Evolutionary conservation across 2,888 invertebrate genomes (phyloP).

Genomic region (Leptinotarsa juncta): DNA sequence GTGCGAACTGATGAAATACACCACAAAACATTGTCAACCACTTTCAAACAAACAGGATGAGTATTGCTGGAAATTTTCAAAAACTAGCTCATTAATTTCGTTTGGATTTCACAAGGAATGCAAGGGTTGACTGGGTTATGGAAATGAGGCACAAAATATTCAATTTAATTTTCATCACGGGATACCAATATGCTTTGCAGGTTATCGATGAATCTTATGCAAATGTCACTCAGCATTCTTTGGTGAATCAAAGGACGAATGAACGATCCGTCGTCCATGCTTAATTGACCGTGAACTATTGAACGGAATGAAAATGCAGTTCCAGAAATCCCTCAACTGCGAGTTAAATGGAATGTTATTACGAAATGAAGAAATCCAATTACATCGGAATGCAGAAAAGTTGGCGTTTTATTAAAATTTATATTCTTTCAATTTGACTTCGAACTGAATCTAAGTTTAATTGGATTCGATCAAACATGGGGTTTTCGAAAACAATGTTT

Average conservation of each 20-base stretch:
- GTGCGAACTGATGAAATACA: too few species aligned
- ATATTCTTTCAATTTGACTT: background rate
- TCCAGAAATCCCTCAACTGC: background rate
- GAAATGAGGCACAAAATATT: too few species aligned
- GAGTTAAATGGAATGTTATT: background rate
- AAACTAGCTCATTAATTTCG: too few species aligned
- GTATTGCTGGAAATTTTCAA: too few species aligned
- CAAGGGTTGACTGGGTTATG: too few species aligned
- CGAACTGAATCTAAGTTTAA: background rate
- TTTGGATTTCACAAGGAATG: too few species aligned
- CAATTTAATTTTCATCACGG: too few species aligned
- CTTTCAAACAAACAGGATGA: too few species aligned
- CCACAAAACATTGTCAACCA: too few species aligned
- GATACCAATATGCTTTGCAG: too few species aligned
- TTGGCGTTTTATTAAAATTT: background rate
- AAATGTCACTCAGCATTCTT: background rate
- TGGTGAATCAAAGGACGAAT: background rate
- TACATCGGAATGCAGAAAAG: background rate
- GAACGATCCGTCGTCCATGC: background rate
- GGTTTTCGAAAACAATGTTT: background rate
- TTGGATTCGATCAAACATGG: constrained; percentile 9
- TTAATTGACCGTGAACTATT: background rate
- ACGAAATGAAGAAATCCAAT: constrained; percentile 9
- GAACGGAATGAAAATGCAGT: constrained; percentile 6
- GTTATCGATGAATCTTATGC: too few species aligned